Percentiles rank a stretch among this genome's conserved stretches.
Evolutionary conservation across 2,113 vertebrate genomes (phyloP).

Genomic region (Tenrec ecaudatus): DNA sequence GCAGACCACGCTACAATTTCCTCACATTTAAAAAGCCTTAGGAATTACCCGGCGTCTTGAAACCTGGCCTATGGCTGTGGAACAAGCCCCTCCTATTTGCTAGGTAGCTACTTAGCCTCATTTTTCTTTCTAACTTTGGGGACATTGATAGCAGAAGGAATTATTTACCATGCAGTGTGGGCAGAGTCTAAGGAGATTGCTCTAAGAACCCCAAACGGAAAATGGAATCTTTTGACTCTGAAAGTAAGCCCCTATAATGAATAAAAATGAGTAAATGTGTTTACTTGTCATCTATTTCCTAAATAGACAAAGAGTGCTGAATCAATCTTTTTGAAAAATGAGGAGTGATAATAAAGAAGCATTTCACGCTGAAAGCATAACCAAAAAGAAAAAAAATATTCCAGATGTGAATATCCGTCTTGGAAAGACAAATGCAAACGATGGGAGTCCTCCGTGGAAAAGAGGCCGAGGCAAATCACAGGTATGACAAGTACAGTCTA

Average conservation of each 20-base stretch:
- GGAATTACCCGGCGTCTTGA: not conserved
- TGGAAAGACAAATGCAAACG: constrained; percentile 58
- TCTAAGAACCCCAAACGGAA: constrained; percentile 36
- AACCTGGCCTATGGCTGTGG: not conserved
- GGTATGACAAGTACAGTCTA: too few relatives aligned
- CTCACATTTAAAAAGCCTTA: not conserved
- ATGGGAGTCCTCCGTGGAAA: constrained; percentile 64
- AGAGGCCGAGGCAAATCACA: not conserved
- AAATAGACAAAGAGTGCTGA: constrained; percentile 26
- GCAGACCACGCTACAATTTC: not conserved
- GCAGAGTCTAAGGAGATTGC: constrained; percentile 37
- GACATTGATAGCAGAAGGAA: not conserved
- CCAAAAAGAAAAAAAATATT: not conserved
- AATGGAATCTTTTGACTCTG: constrained; percentile 44
- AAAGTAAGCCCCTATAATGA: constrained; percentile 53
- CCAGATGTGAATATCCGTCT: constrained; percentile 69
- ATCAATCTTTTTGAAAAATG: constrained; percentile 76
- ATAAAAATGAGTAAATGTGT: constrained; percentile 64
- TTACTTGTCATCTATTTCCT: constrained; percentile 60
- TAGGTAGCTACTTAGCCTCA: not conserved
- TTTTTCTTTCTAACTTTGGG: constrained; percentile 56
- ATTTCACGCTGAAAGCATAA: constrained; percentile 62
- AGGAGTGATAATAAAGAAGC: constrained; percentile 61
- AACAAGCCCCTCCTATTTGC: not conserved
- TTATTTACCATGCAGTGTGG: not conserved